Evolutionary conservation across 2,113 vertebrate species (phyloP).

Genomic region (Seriola dumerili): DNA sequence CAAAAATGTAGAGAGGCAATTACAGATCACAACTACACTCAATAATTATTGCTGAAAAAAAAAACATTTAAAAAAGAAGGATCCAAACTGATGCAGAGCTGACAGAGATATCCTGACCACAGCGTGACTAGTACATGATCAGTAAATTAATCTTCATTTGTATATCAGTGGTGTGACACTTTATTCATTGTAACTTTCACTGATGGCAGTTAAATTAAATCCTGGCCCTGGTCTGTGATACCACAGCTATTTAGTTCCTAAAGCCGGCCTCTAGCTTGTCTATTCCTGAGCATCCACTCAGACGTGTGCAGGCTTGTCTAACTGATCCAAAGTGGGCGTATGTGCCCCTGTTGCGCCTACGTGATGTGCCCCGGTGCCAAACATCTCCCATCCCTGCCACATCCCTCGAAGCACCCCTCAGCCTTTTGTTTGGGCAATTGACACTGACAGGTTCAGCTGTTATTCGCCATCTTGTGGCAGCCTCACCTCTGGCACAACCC

Average conservation of each 20-base stretch:
- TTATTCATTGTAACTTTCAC: background rate
- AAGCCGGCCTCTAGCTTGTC: background rate
- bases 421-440: slow-evolving; percentile 27
- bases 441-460: slow-evolving; percentile 65
- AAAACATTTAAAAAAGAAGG: too few species aligned
- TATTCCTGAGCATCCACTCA: slow-evolving; percentile 3
- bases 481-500: slow-evolving; percentile 22
- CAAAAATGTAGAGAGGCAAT: too few species aligned
- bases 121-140: too few species aligned
- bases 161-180: background rate
- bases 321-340: slow-evolving; percentile 4
- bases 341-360: slow-evolving; percentile 24
- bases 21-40: too few species aligned
- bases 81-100: too few species aligned
- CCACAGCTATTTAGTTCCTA: slow-evolving; percentile 1
- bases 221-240: background rate
- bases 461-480: slow-evolving; percentile 14
- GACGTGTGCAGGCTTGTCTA: background rate
- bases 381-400: slow-evolving; percentile 23
- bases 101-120: too few species aligned
- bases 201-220: background rate
- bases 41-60: too few species aligned
- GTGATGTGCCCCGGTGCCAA: slow-evolving; percentile 51
- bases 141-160: background rate
- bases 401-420: slow-evolving; percentile 1